Conservation (phyloP, 2,888 invertebrate species). For the Odontocolon sp. region DNA sequence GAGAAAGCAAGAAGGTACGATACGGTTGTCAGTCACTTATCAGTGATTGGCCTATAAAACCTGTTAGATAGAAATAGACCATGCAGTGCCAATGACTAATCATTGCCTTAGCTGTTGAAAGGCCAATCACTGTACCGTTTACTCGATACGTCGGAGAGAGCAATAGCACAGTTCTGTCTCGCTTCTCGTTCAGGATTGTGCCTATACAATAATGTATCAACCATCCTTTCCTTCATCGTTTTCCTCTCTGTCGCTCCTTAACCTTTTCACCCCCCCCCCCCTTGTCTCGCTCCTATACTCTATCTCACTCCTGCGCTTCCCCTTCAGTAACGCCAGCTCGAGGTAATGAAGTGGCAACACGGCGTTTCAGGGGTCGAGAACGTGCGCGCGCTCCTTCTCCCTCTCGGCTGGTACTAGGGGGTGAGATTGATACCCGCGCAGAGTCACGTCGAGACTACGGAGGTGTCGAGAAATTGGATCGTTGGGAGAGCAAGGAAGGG, state of each 20-base stretch:
- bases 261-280: slow-evolving; percentile 36
- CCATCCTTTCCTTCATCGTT: slow-evolving; percentile 21
- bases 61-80: too few relatives aligned
- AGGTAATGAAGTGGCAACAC: slow-evolving; percentile 80
- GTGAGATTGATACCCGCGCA: slow-evolving; percentile 78
- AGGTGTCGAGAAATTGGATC: slow-evolving; percentile 77
- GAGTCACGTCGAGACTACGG: slow-evolving; percentile 74
- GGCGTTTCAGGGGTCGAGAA: slow-evolving; percentile 68
- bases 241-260: slow-evolving; percentile 47
- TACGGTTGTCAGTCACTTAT: too few relatives aligned
- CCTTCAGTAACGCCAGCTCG: slow-evolving; percentile 60
- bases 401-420: slow-evolving; percentile 63
- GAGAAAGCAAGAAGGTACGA: not conserved
- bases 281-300: slow-evolving; percentile 56
- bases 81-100: not conserved
- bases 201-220: slow-evolving; percentile 1
- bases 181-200: slow-evolving; percentile 17
- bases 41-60: too few relatives aligned
- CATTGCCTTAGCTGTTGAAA: too few relatives aligned
- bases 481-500: slow-evolving; percentile 52
- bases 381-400: slow-evolving; percentile 30
- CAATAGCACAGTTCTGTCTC: slow-evolving; percentile 38
- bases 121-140: too few relatives aligned
- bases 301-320: slow-evolving; percentile 32
- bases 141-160: too few relatives aligned